These are phyloP conservation scores for Leptoclinus maculatus DNA, from an alignment of 2,797 vertebrate species.

Conservation along the genomic window DNA sequence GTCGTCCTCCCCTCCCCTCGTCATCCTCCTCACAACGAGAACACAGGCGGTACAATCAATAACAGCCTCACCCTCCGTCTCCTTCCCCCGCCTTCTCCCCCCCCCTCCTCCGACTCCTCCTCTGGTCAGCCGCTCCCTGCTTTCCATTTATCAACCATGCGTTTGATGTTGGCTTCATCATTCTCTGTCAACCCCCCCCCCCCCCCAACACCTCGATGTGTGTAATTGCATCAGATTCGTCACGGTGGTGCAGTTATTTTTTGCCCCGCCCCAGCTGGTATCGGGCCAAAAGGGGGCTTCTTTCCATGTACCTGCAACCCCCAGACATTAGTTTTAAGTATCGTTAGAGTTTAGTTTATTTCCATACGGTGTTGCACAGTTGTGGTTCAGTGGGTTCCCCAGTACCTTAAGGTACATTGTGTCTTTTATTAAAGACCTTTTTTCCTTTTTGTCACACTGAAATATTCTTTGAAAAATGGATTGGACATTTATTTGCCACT, in stretches of 20 bases:
- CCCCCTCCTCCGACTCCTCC: slow-evolving; percentile 41
- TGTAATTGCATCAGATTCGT: slow-evolving; percentile 80
- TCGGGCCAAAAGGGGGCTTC: slow-evolving; percentile 53
- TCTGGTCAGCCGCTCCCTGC: slow-evolving; percentile 72
- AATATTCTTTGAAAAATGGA: slow-evolving; percentile 11
- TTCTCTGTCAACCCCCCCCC: slow-evolving; percentile 72
- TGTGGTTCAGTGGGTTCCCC: slow-evolving; percentile 40
- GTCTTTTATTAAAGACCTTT: slow-evolving; percentile 30
- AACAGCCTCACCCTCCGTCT: slow-evolving; percentile 55
- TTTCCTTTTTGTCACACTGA: slow-evolving; percentile 17
- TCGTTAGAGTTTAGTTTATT: slow-evolving; percentile 62
- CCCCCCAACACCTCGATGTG: slow-evolving; percentile 63
- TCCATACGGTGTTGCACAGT: slow-evolving; percentile 21
- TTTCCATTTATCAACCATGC: slow-evolving; percentile 76
- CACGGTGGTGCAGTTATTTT: slow-evolving; percentile 64
- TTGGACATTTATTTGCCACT: slow-evolving; percentile 19
- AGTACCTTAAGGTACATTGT: slow-evolving; percentile 21
- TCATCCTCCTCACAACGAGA: slow-evolving; percentile 56
- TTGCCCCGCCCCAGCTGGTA: slow-evolving; percentile 53
- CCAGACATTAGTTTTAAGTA: slow-evolving; percentile 56
- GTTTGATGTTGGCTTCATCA: slow-evolving; percentile 81
- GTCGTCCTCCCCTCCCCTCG: slow-evolving; percentile 35
- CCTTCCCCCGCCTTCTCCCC: slow-evolving; percentile 2
- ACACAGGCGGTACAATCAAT: slow-evolving; percentile 79
- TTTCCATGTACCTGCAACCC: slow-evolving; percentile 53